Evolutionary conservation across 2,113 vertebrate genomes (phyloP).

Genomic region (Sprattus sprattus): DNA sequence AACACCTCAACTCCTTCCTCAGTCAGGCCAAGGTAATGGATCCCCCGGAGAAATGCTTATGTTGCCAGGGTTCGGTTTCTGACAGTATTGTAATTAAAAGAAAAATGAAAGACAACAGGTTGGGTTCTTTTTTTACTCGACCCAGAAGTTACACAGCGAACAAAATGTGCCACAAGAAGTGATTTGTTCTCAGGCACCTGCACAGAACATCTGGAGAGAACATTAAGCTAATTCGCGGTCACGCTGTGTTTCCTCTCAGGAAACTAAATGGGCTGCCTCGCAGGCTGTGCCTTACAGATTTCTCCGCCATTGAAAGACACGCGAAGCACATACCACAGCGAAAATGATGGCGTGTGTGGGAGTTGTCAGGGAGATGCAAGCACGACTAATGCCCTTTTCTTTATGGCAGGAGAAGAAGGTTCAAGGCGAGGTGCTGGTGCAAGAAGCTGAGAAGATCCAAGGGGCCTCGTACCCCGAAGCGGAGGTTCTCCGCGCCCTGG

Average conservation of each 20-base stretch:
- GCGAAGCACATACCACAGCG: background rate
- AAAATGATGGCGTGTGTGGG: background rate
- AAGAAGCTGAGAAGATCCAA: slow-evolving; percentile 66
- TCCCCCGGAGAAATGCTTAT: background rate
- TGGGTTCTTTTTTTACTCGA: background rate
- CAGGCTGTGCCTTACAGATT: background rate
- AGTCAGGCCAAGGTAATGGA: slow-evolving; percentile 67
- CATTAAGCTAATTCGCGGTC: background rate
- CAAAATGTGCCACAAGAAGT: background rate
- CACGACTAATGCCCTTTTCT: background rate
- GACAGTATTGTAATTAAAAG: background rate
- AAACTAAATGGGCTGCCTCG: background rate
- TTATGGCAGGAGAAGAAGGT: slow-evolving; percentile 76
- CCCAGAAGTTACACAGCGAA: background rate
- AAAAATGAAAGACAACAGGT: background rate
- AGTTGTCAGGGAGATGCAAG: background rate
- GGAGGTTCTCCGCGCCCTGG: slow-evolving; percentile 66
- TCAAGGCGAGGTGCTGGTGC: slow-evolving; percentile 69
- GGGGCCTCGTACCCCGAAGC: slow-evolving; percentile 58
- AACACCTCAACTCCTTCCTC: slow-evolving; percentile 72
- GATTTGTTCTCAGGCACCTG: background rate
- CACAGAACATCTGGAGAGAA: slow-evolving; percentile 11
- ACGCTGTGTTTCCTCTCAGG: background rate
- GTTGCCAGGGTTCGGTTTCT: background rate
- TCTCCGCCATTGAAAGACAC: background rate